These are phyloP conservation scores for Hyperoplus immaculatus DNA, from an alignment of 2,797 vertebrate genomes.

Conservation along the genomic window DNA sequence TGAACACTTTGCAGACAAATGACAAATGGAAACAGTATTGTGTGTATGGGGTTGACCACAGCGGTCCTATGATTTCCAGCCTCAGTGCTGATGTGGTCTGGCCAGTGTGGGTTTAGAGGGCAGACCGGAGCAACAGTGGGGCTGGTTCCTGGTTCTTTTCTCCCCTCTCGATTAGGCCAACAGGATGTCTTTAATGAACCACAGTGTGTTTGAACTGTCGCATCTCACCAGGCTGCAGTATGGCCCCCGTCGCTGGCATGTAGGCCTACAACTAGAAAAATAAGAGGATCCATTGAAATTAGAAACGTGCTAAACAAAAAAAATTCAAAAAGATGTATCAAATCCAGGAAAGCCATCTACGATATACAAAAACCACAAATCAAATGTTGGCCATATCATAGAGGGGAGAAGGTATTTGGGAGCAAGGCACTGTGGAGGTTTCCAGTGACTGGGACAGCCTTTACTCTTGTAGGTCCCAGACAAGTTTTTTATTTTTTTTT, in stretches of 20 bases:
- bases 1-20: conserved; percentile 55
- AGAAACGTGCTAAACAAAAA: conserved; percentile 39
- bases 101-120: conserved; percentile 76
- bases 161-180: conserved; percentile 63
- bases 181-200: conserved; percentile 84
- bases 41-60: conserved; percentile 66
- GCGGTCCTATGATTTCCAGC: conserved; percentile 74
- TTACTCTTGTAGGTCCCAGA: conserved; percentile 15
- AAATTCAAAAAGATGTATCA: conserved; percentile 50
- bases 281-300: conserved; percentile 44
- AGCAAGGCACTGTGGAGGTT: conserved; percentile 42
- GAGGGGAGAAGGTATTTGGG: conserved; percentile 38
- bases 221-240: conserved; percentile 63
- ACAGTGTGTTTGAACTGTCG: conserved; percentile 77
- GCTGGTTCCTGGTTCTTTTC: conserved; percentile 65
- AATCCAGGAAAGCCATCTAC: conserved; percentile 61
- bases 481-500: conserved; percentile 39
- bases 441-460: conserved; percentile 38
- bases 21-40: conserved; percentile 76
- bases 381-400: conserved; percentile 53
- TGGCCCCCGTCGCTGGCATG: conserved; percentile 42
- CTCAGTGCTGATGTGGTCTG: conserved; percentile 76
- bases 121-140: conserved; percentile 65
- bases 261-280: conserved; percentile 37
- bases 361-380: conserved; percentile 70